Evolutionary conservation across 2,113 vertebrate species (phyloP), one percentile per base, ranked within the genome.

Genomic region (Pseudopipra pipra): DNA sequence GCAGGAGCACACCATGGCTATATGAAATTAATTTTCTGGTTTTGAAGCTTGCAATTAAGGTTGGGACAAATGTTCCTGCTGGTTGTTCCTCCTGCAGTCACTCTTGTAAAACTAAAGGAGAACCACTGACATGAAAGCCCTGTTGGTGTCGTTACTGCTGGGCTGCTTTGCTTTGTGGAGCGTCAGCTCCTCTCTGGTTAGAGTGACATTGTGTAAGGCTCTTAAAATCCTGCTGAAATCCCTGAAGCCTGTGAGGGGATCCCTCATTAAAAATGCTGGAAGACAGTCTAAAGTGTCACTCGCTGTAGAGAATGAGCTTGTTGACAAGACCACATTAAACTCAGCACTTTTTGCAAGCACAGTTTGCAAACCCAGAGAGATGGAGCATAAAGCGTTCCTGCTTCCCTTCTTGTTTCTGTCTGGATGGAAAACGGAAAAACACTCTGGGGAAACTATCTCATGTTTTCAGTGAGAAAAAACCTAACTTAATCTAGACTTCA

Each of bases 221-320:
- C 77, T 95, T 86, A 77, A 91, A 90, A 80, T 74, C 68, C 80
- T 93, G 68, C 56, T 77, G 90, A 81, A 87, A 70, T 85, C 65
- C 22, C 55, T 91, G 87, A 47, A 94, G 85, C 59, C 37, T 84
- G 55, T 54, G 80, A 70, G 55, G 90, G 54, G 68, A 90, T 87
- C 51, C 77, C 51, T 70, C 59, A n/a, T 91, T 89, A 87, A 78
- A 89, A 89, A 81, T 89, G 68, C 78, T 89, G 74, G 59, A 81
- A 91, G 84, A 43, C 35, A 47, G 44, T 86, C 33, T 83, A 7
- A 89, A 79, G 52, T 80, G 85, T 93, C 70, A 74, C 31, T 93
- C 1, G 5, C 73, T 94, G 81, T 21, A 89, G 51, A 85, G 61
- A 62, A 85, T 41, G 63, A 87, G 70, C 46, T 74, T 93, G 81